Conservation (phyloP, 1,140 invertebrate genomes). For the Tetramorium simillimum region DNA sequence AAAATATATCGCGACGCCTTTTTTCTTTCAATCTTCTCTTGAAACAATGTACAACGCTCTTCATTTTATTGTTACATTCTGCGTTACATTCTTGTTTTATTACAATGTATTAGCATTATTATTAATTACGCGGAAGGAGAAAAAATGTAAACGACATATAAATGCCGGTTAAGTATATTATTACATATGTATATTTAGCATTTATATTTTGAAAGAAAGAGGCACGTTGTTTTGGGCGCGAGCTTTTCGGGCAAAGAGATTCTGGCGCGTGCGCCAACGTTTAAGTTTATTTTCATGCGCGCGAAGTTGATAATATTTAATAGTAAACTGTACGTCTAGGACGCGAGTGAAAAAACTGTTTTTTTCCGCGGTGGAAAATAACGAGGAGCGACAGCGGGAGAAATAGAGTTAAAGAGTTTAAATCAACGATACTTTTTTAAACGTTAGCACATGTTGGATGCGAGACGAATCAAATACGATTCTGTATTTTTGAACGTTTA, state of each 20-base stretch:
- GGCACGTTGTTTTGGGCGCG: neutral
- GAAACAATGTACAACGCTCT: slow-evolving; percentile 65
- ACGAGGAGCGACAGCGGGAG: neutral
- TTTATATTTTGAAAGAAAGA: slow-evolving; percentile 54
- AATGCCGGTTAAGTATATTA: slow-evolving; percentile 35
- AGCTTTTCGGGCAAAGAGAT: slow-evolving; percentile 6
- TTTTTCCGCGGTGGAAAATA: neutral
- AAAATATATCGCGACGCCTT: slow-evolving; percentile 56
- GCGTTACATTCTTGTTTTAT: slow-evolving; percentile 63
- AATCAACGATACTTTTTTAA: slow-evolving; percentile 62
- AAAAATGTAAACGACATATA: slow-evolving; percentile 51
- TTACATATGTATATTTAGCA: slow-evolving; percentile 57
- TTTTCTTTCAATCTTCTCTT: slow-evolving; percentile 44
- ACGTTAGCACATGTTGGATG: slow-evolving; percentile 39
- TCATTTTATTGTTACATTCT: slow-evolving; percentile 63
- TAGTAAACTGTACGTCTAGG: neutral
- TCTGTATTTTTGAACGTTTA: slow-evolving; percentile 56
- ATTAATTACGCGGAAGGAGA: slow-evolving; percentile 33
- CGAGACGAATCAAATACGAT: slow-evolving; percentile 47
- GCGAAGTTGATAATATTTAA: slow-evolving; percentile 29
- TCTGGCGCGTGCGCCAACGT: neutral
- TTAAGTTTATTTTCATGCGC: slow-evolving; percentile 44
- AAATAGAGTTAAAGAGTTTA: slow-evolving; percentile 20
- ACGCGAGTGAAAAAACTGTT: slow-evolving; percentile 15
- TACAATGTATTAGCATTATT: slow-evolving; percentile 44